Evolutionary conservation across 1,140 invertebrate genomes (phyloP).

Genomic region (Hypsibius dujardini): DNA sequence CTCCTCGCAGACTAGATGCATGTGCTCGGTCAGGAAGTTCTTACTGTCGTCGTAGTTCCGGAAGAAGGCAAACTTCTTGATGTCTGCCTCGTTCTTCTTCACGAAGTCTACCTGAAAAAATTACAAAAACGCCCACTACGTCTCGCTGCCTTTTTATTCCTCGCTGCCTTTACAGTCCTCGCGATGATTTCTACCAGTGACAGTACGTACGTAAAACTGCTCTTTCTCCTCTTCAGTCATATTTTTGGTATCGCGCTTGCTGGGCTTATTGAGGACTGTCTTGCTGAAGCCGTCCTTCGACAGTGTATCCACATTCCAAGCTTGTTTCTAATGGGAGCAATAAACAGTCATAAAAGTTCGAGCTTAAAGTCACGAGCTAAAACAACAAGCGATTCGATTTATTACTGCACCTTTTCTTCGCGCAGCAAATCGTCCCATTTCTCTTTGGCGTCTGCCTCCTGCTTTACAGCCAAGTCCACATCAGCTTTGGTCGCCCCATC

Average conservation of each 20-base stretch:
- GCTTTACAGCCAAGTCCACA: slow-evolving; percentile 31
- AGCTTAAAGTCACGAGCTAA: background rate
- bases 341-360: slow-evolving; percentile 16
- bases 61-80: slow-evolving; percentile 85
- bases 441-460: slow-evolving; percentile 48
- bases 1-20: slow-evolving; percentile 74
- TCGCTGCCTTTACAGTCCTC: too few relatives aligned
- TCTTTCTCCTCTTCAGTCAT: slow-evolving; percentile 73
- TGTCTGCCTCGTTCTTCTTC: slow-evolving; percentile 66
- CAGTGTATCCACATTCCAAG: slow-evolving; percentile 98
- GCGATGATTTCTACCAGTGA: background rate
- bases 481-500: background rate
- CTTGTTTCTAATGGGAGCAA: slow-evolving; percentile 30
- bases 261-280: slow-evolving; percentile 66
- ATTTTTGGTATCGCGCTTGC: slow-evolving; percentile 39
- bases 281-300: slow-evolving; percentile 92
- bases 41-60: slow-evolving; percentile 80
- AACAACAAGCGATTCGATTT: slow-evolving; percentile 6
- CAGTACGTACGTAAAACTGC: slow-evolving; percentile 37
- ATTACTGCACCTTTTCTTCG: slow-evolving; percentile 55
- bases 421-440: slow-evolving; percentile 66
- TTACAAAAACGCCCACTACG: slow-evolving; percentile 9
- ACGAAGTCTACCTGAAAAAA: slow-evolving; percentile 50
- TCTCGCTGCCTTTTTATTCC: too few relatives aligned
- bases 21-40: slow-evolving; percentile 52